Percentiles rank a stretch among this genome's conserved stretches.
These are phyloP conservation scores for Erebia palarica DNA, from an alignment of 2,888 invertebrate species.

Conservation along the genomic window DNA sequence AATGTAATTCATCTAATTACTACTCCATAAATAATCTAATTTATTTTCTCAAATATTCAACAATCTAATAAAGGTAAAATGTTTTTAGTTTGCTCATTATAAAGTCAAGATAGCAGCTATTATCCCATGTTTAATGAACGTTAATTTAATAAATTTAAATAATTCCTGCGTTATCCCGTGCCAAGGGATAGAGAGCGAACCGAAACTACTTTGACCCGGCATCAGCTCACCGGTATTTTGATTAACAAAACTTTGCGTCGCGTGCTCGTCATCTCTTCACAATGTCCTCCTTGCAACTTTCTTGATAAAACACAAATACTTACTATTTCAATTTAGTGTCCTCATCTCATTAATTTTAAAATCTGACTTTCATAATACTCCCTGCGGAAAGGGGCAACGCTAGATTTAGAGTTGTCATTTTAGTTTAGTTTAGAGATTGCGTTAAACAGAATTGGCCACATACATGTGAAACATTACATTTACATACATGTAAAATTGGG, in stretches of 20 bases:
- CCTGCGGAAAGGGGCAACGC: too few relatives aligned
- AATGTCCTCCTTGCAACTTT: conserved; percentile 60
- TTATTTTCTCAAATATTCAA: conserved; percentile 12
- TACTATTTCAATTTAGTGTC: background rate
- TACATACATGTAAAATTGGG: too few relatives aligned
- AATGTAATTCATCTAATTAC: background rate
- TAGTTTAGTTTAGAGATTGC: too few relatives aligned
- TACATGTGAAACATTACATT: too few relatives aligned
- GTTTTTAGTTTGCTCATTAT: conserved; percentile 24
- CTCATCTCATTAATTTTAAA: background rate
- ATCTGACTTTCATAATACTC: too few relatives aligned
- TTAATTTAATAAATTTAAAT: conserved; percentile 54
- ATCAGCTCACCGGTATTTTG: conserved; percentile 57
- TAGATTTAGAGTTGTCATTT: too few relatives aligned
- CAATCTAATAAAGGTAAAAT: conserved; percentile 19
- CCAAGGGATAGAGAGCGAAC: conserved; percentile 57
- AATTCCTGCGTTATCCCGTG: conserved; percentile 54
- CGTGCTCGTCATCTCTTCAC: conserved; percentile 53
- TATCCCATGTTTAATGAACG: conserved; percentile 31
- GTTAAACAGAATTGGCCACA: too few relatives aligned
- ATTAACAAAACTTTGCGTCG: conserved; percentile 72
- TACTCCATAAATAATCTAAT: background rate
- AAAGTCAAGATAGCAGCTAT: conserved; percentile 14
- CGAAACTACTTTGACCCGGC: conserved; percentile 59
- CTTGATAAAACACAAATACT: conserved; percentile 36